These are phyloP conservation scores for Pharmacophagus antenor DNA, from an alignment of 2,888 invertebrate genomes.

Conservation along the genomic window DNA sequence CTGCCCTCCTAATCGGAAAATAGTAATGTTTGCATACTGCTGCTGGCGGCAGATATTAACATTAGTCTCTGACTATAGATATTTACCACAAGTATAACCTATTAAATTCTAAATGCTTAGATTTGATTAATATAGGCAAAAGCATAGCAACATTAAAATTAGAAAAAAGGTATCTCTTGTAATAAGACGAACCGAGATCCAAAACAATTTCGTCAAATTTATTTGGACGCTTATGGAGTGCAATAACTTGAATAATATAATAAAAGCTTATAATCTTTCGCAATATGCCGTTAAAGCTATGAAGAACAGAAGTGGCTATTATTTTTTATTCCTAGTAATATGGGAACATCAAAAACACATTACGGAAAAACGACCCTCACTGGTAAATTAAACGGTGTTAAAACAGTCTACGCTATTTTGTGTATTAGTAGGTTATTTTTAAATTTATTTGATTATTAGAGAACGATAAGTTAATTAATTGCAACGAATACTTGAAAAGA, in stretches of 20 bases:
- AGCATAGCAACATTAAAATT: too few species aligned
- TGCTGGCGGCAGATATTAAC: too few species aligned
- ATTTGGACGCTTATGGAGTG: slow-evolving; percentile 19
- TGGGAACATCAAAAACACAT: slow-evolving; percentile 77
- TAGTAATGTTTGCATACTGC: too few species aligned
- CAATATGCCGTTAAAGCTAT: slow-evolving; percentile 75
- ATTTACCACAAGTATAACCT: too few species aligned
- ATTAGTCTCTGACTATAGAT: too few species aligned
- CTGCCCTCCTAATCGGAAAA: too few species aligned
- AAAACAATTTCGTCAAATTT: background rate
- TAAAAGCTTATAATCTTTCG: slow-evolving; percentile 42
- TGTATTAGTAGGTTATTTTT: slow-evolving; percentile 1
- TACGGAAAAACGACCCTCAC: slow-evolving; percentile 74
- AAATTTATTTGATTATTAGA: background rate
- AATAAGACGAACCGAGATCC: too few species aligned
- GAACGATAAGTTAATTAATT: background rate
- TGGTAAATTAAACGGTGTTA: slow-evolving; percentile 61
- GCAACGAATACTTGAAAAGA: background rate
- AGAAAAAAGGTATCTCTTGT: too few species aligned
- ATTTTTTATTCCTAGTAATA: slow-evolving; percentile 70
- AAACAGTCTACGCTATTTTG: slow-evolving; percentile 21
- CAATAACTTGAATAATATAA: slow-evolving; percentile 27
- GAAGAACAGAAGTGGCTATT: slow-evolving; percentile 69
- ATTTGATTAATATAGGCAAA: too few species aligned
- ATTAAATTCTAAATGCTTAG: too few species aligned